Base-by-base conservation (phyloP, 2,797 vertebrate genomes). In the Heliangelus exortis region DNA sequence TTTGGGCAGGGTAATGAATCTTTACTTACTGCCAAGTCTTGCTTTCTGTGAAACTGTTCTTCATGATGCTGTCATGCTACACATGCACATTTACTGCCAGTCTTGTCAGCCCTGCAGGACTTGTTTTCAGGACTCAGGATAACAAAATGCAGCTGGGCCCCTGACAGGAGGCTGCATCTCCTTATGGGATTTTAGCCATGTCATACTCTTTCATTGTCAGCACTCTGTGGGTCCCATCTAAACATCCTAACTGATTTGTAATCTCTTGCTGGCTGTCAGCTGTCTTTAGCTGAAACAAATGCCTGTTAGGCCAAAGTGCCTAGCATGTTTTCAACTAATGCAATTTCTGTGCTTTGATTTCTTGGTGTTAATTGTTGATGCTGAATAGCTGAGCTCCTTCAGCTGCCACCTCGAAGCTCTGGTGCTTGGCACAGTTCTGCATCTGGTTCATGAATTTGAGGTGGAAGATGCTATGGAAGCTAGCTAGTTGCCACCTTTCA, bases 1-100 rank as follows among this genome's bases (percentile, higher is more conserved):
- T 95, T 91, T 55, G 66, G 54, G 62, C 58, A 92, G 50, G 33
- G n/a, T 93, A 75, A 92, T 73, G 72, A 78, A 72, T 83, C 84
- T 93, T 80, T 85, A 29, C 67, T 80, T 77, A 73, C 34, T 83
- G 84, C 73, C 69, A 89, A 85, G 22, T 62, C 66, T 41, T 85
- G 54, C 50, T 77, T 93, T 84, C 82, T 85, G 62, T 89, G 68
- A 87, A 87, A 77, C 74, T 47, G 58, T 54, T 87, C 62, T 47
- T 90, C 0, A 0, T 58, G 58, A 81, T 74, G 68, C 57, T 89
- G 54, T 75, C 54, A 45, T 25, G 26, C 82, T 77, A 45, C 39
- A 50, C 31, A 20, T 11, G 23, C 39, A 48, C 41, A 10, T 77
- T 87, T 58, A 54, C 25, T 74, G 58, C 43, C 14, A 23, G 54